Percentiles rank a stretch among this genome's conserved stretches.
phyloP scores from a whole-genome alignment of 2,888 invertebrate genomes.

The Aelia acuminata region DNA sequence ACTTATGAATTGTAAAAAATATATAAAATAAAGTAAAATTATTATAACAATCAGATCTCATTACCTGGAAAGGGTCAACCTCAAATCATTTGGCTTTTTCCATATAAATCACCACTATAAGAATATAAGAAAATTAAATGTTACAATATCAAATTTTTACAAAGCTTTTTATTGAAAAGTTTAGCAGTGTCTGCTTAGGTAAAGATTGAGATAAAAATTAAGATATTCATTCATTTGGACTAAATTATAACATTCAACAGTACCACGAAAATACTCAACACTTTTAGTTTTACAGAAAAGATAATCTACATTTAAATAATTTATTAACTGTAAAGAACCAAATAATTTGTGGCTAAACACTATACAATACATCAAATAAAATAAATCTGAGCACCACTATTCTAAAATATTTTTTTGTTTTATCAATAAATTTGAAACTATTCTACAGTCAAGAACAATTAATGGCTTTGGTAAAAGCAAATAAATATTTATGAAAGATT shows the following conservation, averaged over 20 bases:
- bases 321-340: background rate
- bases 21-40: background rate
- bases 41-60: background rate
- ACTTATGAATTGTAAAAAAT: background rate
- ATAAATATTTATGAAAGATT: background rate
- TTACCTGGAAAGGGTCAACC: background rate
- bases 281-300: too few species aligned
- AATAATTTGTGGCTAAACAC: background rate
- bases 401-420: background rate
- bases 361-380: background rate
- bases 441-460: background rate
- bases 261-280: too few species aligned
- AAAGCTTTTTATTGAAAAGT: too few species aligned
- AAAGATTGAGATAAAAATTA: too few species aligned
- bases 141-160: too few species aligned
- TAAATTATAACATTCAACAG: too few species aligned
- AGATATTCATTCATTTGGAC: too few species aligned
- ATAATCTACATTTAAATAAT: too few species aligned
- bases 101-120: too few species aligned
- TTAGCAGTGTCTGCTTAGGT: too few species aligned
- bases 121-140: background rate
- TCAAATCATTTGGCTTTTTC: background rate
- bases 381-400: background rate
- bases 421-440: background rate
- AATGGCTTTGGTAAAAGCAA: background rate